Percentiles rank a stretch among this genome's conserved stretches.
These are phyloP conservation scores for Drosophila engyochracea DNA, from an alignment of 2,888 invertebrate species.

Conservation along the genomic window DNA sequence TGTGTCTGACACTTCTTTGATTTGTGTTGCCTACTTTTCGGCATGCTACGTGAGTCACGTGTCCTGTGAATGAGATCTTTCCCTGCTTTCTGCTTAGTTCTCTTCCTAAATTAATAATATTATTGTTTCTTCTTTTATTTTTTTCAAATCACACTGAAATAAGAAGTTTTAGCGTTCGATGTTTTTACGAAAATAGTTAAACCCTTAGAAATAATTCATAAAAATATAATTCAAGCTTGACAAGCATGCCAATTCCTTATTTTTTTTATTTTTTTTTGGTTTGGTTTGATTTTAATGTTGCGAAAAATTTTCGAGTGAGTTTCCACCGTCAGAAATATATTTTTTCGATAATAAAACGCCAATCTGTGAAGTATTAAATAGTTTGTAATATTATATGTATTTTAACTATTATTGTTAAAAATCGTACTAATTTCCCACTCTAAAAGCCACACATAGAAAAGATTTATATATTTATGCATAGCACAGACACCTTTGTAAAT, in stretches of 20 bases:
- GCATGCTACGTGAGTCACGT: slow-evolving; percentile 43
- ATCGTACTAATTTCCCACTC: not conserved
- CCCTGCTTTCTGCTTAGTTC: not conserved
- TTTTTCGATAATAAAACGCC: not conserved
- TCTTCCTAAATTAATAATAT: slow-evolving; percentile 21
- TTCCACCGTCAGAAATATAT: no score
- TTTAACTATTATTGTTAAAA: not conserved
- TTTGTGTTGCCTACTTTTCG: slow-evolving; percentile 67
- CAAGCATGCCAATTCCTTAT: not conserved
- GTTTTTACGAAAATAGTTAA: not conserved
- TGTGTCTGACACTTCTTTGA: slow-evolving; percentile 64
- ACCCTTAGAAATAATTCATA: not conserved
- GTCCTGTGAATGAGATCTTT: slow-evolving; percentile 12
- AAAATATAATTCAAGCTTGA: not conserved
- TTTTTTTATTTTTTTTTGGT: not conserved
- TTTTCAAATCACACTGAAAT: not conserved
- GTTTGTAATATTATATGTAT: not conserved
- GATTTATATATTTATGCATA: not conserved
- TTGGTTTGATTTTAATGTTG: not conserved
- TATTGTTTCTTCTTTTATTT: not conserved
- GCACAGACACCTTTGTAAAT: slow-evolving; percentile 17
- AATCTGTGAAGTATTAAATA: not conserved
- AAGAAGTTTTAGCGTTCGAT: not conserved
- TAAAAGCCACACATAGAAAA: not conserved
- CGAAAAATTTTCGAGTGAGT: no score